phyloP scores from a whole-genome alignment of 2,888 invertebrate genomes.

The Agrochola circellaris region DNA sequence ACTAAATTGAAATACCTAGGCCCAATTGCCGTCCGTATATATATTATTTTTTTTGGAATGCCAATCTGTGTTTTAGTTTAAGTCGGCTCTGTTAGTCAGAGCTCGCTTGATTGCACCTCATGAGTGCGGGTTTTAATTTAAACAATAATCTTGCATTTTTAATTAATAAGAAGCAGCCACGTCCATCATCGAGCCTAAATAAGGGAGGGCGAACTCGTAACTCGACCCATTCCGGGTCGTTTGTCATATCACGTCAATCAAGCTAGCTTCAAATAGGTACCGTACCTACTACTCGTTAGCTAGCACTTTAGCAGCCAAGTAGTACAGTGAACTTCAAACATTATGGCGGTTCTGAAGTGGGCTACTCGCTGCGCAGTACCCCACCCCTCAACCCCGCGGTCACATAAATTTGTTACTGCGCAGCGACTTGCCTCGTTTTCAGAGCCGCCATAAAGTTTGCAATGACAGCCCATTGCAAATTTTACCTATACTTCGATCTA shows the following conservation, averaged over 20 bases:
- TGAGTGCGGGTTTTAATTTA: not conserved
- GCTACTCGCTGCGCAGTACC: too few species aligned
- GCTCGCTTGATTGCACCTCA: not conserved
- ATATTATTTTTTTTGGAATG: not conserved
- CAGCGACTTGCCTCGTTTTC: too few species aligned
- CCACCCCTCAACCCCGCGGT: too few species aligned
- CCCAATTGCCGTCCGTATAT: not conserved
- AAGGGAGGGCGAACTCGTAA: not conserved
- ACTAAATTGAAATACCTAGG: not conserved
- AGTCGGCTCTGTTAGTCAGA: not conserved
- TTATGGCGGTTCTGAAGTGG: too few species aligned
- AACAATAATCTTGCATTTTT: not conserved
- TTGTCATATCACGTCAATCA: constrained; percentile 11
- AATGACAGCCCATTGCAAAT: too few species aligned
- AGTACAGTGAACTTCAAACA: too few species aligned
- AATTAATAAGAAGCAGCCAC: constrained; percentile 6
- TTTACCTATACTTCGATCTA: too few species aligned
- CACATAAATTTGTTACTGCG: too few species aligned
- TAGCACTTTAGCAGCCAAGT: not conserved
- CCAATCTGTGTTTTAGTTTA: constrained; percentile 1
- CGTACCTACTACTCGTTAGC: not conserved
- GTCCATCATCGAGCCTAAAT: constrained; percentile 1
- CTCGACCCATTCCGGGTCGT: not conserved
- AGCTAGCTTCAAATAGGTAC: not conserved
- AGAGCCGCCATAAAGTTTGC: too few species aligned